A percentile compares a stretch with the other conserved stretches of the same genome.
These are phyloP conservation scores for human DNA, from an alignment of 2,113 vertebrate species.

Conservation along the genomic window DNA sequence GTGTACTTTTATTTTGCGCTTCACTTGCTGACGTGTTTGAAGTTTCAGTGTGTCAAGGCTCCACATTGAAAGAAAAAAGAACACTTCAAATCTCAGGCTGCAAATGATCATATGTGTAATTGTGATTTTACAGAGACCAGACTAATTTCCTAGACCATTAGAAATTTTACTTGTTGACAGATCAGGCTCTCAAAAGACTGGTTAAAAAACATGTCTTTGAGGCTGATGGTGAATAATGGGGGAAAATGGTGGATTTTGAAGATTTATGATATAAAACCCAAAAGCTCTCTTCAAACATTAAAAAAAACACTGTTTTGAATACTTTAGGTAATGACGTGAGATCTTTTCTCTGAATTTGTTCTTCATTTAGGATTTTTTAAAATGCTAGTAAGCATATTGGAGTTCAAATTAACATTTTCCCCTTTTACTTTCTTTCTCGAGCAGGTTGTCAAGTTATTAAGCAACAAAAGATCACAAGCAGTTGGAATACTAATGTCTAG, in stretches of 20 bases:
- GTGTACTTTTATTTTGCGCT: constrained; percentile 66
- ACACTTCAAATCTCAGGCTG: constrained; percentile 68
- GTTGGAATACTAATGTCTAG: constrained; percentile 99
- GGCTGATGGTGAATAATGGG: neutral
- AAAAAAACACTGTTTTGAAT: neutral
- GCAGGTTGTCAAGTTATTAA: constrained; percentile 96
- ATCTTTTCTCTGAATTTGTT: constrained; percentile 22
- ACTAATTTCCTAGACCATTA: constrained; percentile 65
- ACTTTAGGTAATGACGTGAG: neutral
- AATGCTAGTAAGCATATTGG: neutral
- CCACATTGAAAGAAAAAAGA: constrained; percentile 59
- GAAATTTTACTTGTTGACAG: constrained; percentile 60
- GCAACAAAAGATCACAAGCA: constrained; percentile 98
- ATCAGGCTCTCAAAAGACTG: constrained; percentile 57
- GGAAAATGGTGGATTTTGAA: neutral
- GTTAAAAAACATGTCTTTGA: constrained; percentile 20
- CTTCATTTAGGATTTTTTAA: neutral
- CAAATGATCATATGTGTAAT: constrained; percentile 60
- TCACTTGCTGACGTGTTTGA: constrained; percentile 45
- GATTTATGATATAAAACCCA: neutral
- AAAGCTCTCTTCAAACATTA: neutral
- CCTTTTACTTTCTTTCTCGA: constrained; percentile 61
- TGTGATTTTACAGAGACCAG: constrained; percentile 72
- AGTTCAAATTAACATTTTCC: constrained; percentile 62
- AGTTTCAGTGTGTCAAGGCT: constrained; percentile 41